A percentile compares a stretch with the other conserved stretches of the same genome.
phyloP scores from a whole-genome alignment of 2,888 invertebrate genomes.

The Platypus cylindrus region DNA sequence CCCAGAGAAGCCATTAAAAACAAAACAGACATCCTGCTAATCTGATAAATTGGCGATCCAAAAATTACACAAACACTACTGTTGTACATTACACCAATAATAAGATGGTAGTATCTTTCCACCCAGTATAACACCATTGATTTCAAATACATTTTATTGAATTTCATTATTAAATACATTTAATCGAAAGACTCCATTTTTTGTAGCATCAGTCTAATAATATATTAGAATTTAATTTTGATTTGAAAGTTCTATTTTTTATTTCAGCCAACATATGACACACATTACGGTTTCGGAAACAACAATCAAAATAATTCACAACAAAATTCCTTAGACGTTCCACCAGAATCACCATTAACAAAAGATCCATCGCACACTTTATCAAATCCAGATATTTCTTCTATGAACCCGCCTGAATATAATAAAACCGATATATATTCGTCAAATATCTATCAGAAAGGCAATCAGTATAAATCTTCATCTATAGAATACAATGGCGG shows the following conservation, averaged over 20 bases:
- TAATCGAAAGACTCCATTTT: too few species aligned
- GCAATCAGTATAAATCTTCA: constrained; percentile 16
- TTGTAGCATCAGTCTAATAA: too few species aligned
- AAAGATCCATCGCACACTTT: constrained; percentile 30
- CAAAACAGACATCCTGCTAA: too few species aligned
- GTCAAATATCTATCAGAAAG: constrained; percentile 19
- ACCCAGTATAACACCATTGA: too few species aligned
- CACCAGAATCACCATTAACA: constrained; percentile 21
- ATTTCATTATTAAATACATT: too few species aligned
- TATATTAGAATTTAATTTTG: neutral
- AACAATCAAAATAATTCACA: constrained; percentile 19
- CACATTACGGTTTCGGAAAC: constrained; percentile 31
- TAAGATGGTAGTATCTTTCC: too few species aligned
- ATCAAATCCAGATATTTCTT: constrained; percentile 28
- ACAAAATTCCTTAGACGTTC: constrained; percentile 20
- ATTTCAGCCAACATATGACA: constrained; percentile 33
- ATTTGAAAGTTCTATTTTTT: constrained; percentile 1
- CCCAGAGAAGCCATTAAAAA: too few species aligned
- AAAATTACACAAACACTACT: too few species aligned
- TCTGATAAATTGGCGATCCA: too few species aligned
- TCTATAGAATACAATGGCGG: too few species aligned
- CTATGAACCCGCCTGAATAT: constrained; percentile 22
- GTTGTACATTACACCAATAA: too few species aligned
- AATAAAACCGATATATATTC: constrained; percentile 19
- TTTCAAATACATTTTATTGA: too few species aligned